Base-by-base conservation (phyloP, 35 echinoderm and acorn worm species). In the Patiria miniata region DNA sequence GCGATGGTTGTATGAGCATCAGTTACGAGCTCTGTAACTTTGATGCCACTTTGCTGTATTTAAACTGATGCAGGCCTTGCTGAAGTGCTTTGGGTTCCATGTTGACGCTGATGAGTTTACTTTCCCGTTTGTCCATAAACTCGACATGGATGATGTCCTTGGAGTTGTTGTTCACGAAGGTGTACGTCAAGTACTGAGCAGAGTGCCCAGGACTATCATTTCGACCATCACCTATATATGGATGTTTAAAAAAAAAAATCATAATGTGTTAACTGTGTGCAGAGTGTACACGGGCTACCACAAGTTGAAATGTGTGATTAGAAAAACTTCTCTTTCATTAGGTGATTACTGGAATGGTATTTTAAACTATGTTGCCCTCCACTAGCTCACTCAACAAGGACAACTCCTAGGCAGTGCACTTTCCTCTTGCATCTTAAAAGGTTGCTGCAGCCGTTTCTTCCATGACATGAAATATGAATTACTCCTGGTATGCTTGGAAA, bases 181-280 rank as follows among this genome's bases (percentile, higher is more conserved):
- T 87, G 58, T 92, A 92, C 30, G 90, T 92, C 16, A 69, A 92
- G 21, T 87, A 92, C 69, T 92, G 83, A n/a, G 83, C 90, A 79
- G 19, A 87, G 50, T 79, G 78, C 14, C 90, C 90, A 32, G 90
- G 90, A 15, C 57, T 77, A 47, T 87, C 90, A 61, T 81, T 92
- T 42, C 90, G 60, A 2, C 83, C 90, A 79, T 92, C 84, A 39
- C 90, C 83, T 86, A 73, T 22, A 87, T n/a, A 77, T n/a, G n/a
- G n/a, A n/a, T n/a, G n/a, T n/a, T n/a, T n/a, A n/a, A n/a, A n/a
- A n/a, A n/a, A n/a, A n/a, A n/a, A n/a, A n/a, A n/a, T n/a, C n/a
- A n/a, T n/a, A n/a, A n/a, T n/a, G n/a, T n/a, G n/a, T n/a, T n/a
- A n/a, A n/a, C n/a, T n/a, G n/a, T n/a, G n/a, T n/a, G n/a, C n/a